phyloP scores from a whole-genome alignment of 53 echinoderm and acorn worm genomes.

The Stichopus horrens region DNA sequence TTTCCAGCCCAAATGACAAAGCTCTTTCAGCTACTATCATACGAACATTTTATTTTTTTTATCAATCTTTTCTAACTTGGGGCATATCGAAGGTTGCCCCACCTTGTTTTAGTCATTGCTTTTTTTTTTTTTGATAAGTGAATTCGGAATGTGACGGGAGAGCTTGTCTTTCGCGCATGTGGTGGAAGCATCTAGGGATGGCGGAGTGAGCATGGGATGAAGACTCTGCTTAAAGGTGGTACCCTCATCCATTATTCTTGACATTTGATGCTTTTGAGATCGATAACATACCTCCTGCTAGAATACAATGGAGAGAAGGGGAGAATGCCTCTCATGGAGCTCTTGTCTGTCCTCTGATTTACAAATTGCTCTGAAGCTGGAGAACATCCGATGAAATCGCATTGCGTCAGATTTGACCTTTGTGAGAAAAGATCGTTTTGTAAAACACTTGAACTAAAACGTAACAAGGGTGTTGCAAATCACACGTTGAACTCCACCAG shows the following conservation, averaged over 20 bases:
- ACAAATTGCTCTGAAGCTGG: too few relatives aligned
- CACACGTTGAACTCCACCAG: neutral
- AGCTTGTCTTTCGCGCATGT: slow-evolving; percentile 45
- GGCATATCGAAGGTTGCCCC: neutral
- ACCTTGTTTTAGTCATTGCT: neutral
- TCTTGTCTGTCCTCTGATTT: neutral
- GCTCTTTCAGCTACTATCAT: slow-evolving; percentile 39
- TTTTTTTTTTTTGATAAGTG: neutral
- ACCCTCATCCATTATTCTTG: slow-evolving; percentile 46
- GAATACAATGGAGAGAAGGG: neutral
- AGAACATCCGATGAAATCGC: too few relatives aligned
- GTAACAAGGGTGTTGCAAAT: neutral
- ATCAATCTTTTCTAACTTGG: slow-evolving; percentile 3
- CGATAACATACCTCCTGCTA: neutral
- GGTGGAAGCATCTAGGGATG: slow-evolving; percentile 42
- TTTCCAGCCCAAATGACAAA: slow-evolving; percentile 40
- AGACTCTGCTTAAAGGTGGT: slow-evolving; percentile 43
- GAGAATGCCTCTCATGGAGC: neutral
- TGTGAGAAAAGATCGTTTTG: too few relatives aligned
- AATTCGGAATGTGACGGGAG: slow-evolving; percentile 13
- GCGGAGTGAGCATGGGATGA: slow-evolving; percentile 39
- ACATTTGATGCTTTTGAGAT: slow-evolving; percentile 16
- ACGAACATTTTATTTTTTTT: neutral
- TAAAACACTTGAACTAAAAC: too few relatives aligned
- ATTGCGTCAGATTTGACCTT: too few relatives aligned